Conservation (phyloP, 2,888 invertebrate genomes). For the Crematogaster levior region DNA sequence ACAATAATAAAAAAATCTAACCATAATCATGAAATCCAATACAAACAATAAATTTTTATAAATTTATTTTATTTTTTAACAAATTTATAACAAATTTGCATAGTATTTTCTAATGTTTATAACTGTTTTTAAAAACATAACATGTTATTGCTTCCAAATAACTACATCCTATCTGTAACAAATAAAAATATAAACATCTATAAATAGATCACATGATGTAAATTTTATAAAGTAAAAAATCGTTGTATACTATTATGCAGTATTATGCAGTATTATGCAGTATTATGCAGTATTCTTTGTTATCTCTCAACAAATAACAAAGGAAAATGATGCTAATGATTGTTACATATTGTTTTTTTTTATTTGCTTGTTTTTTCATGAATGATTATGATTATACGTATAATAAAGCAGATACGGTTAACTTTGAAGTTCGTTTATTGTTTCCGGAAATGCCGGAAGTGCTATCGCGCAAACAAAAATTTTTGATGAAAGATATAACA, state of each 20-base stretch:
- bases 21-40: neutral
- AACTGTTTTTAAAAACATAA: neutral
- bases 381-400: neutral
- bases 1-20: neutral
- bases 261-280: neutral
- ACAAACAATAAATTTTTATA: neutral
- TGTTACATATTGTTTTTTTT: neutral
- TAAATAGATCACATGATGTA: neutral
- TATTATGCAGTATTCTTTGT: neutral
- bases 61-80: neutral
- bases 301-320: neutral
- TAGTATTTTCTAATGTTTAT: constrained; percentile 4
- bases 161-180: neutral
- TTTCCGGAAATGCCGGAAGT: constrained; percentile 63
- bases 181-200: neutral
- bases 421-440: neutral
- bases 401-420: neutral
- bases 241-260: neutral
- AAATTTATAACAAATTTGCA: too few species aligned
- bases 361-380: neutral
- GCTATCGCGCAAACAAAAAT: constrained; percentile 17
- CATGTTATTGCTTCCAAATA: neutral
- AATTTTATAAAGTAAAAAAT: neutral
- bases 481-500: constrained; percentile 27
- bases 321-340: constrained; percentile 6